Evolutionary conservation across 2,797 vertebrate genomes (phyloP).

Genomic region (Choloepus didactylus): DNA sequence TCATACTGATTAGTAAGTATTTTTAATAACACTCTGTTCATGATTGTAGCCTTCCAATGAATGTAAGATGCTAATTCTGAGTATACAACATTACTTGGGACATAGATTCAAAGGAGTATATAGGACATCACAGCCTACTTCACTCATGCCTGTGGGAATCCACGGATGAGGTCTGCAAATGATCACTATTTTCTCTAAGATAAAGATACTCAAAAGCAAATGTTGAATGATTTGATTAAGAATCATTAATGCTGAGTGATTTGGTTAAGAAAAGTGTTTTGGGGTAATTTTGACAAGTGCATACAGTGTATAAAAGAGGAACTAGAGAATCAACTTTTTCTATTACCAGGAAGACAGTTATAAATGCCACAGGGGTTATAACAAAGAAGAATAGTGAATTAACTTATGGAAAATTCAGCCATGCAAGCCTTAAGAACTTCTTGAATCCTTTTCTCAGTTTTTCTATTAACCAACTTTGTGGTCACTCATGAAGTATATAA

Average conservation of each 20-base stretch:
- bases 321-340: not conserved
- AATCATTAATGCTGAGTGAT: not conserved
- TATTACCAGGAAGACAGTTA: not conserved
- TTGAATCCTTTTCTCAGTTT: not conserved
- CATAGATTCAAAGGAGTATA: not conserved
- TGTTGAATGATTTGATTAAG: not conserved
- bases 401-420: not conserved
- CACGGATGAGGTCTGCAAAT: not conserved
- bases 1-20: not conserved
- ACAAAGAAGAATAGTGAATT: not conserved
- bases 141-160: not conserved
- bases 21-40: not conserved
- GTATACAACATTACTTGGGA: accelerated
- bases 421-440: not conserved
- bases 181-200: not conserved
- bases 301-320: not conserved
- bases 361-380: not conserved
- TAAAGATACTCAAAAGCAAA: not conserved
- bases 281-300: not conserved
- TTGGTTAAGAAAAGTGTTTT: not conserved
- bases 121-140: accelerated
- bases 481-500: not conserved
- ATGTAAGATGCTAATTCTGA: not conserved
- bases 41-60: not conserved
- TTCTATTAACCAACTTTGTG: not conserved